Conservation (phyloP, 2,113 vertebrate species). For the Pteronura brasiliensis region DNA sequence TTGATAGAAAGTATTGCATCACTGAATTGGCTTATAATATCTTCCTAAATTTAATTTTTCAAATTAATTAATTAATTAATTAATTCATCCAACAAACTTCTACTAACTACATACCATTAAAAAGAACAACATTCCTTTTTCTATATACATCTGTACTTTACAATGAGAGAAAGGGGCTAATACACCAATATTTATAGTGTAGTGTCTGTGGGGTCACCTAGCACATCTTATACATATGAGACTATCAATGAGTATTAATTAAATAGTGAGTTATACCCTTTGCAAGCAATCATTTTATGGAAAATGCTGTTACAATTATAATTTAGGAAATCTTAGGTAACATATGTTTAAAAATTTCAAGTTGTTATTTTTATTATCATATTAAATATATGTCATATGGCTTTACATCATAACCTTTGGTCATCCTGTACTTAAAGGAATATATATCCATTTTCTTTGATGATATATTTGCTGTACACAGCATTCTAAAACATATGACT, state of each 20-base stretch:
- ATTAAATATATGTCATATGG: neutral
- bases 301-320: neutral
- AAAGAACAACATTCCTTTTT: neutral
- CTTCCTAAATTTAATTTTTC: neutral
- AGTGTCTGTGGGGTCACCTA: neutral
- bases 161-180: neutral
- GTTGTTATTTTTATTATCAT: neutral
- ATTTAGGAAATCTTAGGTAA: neutral
- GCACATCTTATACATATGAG: neutral
- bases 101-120: neutral
- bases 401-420: neutral
- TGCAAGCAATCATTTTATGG: neutral
- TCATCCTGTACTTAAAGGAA: neutral
- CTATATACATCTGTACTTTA: neutral
- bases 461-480: neutral
- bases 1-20: neutral
- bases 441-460: neutral
- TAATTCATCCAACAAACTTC: neutral
- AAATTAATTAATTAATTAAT: neutral
- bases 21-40: neutral
- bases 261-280: neutral
- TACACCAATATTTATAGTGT: neutral
- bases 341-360: neutral
- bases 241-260: neutral
- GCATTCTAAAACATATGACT: neutral